Conservation (phyloP, 2,113 vertebrate species). For the Origma solitaria region DNA sequence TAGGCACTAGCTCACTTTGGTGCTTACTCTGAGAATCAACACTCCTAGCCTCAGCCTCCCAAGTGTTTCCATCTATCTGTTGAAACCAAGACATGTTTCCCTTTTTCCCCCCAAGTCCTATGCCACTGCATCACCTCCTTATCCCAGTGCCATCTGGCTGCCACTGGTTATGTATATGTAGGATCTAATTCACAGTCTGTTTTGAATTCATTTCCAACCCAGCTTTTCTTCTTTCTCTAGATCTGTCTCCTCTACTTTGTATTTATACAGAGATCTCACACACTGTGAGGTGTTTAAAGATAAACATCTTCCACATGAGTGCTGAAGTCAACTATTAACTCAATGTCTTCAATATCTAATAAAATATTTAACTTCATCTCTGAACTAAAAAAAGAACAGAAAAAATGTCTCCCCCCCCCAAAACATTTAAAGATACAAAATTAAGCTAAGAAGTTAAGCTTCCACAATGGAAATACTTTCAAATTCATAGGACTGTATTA, state of each 20-base stretch:
- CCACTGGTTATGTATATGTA: neutral
- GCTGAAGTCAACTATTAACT: neutral
- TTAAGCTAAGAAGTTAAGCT: neutral
- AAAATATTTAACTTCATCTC: neutral
- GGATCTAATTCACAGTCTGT: neutral
- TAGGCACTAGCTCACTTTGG: neutral
- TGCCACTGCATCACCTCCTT: neutral
- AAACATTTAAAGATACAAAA: neutral
- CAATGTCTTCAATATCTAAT: neutral
- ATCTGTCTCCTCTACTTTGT: neutral
- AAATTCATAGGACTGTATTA: neutral
- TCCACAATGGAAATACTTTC: neutral
- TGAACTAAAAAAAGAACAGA: neutral
- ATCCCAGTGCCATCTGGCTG: neutral
- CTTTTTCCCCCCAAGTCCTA: neutral
- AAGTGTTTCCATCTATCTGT: neutral
- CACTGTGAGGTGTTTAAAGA: neutral
- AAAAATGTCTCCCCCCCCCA: accelerated
- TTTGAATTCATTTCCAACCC: neutral
- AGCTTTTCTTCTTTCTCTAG: neutral
- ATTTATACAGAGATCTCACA: neutral
- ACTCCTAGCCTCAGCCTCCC: neutral
- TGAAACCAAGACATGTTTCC: neutral
- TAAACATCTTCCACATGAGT: neutral
- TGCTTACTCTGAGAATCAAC: neutral